These are phyloP conservation scores for Oophaga pumilio DNA, from an alignment of 2,113 vertebrate genomes.

Conservation along the genomic window DNA sequence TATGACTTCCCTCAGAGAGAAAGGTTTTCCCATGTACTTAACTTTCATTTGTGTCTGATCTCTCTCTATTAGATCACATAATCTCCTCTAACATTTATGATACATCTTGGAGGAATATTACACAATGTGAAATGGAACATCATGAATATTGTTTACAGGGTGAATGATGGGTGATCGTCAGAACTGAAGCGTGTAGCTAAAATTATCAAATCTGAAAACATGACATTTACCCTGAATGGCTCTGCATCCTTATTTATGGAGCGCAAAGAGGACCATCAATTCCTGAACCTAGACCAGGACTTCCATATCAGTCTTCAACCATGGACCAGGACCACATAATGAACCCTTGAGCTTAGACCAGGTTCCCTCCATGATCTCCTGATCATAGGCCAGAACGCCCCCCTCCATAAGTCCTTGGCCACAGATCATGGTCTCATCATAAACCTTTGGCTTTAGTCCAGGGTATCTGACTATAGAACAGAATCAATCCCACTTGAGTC, in stretches of 20 bases:
- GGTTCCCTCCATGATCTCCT: too few species aligned
- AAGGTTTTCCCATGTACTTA: slow-evolving; percentile 54
- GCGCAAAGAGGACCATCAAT: neutral
- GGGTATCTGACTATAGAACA: too few species aligned
- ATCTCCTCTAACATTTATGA: slow-evolving; percentile 17
- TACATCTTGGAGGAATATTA: slow-evolving; percentile 13
- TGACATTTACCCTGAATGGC: neutral
- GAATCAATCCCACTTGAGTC: too few species aligned
- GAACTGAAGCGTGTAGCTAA: neutral
- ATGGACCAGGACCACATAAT: neutral
- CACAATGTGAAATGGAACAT: neutral
- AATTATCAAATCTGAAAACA: neutral
- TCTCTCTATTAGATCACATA: slow-evolving; percentile 42
- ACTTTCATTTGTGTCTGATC: slow-evolving; percentile 40
- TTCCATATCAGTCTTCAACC: neutral
- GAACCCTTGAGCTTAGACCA: neutral
- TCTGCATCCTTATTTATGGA: neutral
- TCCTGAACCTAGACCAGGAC: neutral
- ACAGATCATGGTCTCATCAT: too few species aligned
- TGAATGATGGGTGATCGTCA: neutral
- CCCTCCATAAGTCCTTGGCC: too few species aligned
- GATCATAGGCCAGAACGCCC: too few species aligned
- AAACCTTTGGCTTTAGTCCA: too few species aligned
- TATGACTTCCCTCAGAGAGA: slow-evolving; percentile 49
- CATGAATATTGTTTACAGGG: neutral